Evolutionary conservation across 1,140 invertebrate genomes (phyloP), one percentile per base, ranked within the genome.

Genomic region (Cataglyphis hispanica): DNA sequence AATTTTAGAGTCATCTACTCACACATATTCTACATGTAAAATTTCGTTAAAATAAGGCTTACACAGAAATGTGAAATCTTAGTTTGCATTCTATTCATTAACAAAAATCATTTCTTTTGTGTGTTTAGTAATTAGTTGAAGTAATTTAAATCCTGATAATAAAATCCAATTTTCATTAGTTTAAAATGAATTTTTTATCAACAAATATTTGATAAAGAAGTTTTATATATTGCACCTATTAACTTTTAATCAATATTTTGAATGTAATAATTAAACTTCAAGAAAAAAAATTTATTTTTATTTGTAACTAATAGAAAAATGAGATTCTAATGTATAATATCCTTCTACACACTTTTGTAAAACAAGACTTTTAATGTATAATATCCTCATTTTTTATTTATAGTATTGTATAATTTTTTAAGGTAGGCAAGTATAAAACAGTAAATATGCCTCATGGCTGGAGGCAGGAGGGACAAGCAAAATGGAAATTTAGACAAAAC

Each of bases 361-460:
- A 43, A 43, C 4, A 1, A 43, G 1, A 13, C 11, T 43, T 50
- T 1, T 50, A 19, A 50, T 50, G 4, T 50, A 16, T 50, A 46
- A 46, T 46, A 50, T 50, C 3, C 3, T 50, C 5, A 50, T 16
- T 50, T 50, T 16, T 50, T 50, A 50, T 50, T 16, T 50, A 50
- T 50, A 16, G 16, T 19, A 40, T 13, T 16, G 6, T 77, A 40
- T 83, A 75, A 81, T 63, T 56, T 90, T 92, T 91, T 69, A 91
- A 94, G 93, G 91, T 94, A 89, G 87, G 91, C 91, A 88, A 91
- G 87, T 89, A 93, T 93, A 92, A 91, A 92, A 92, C 66, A 93
- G 91, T 93, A 93, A 90, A 93, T 86, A 93, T 94, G 93, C 90
- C 93, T 93, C 92, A 95, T 95, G 94, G 94, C 94, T 94, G 92